These are phyloP conservation scores for Theonella swinhoei DNA, from an alignment of 37 sponge, comb jelly and placozoan genomes.

Conservation along the genomic window DNA sequence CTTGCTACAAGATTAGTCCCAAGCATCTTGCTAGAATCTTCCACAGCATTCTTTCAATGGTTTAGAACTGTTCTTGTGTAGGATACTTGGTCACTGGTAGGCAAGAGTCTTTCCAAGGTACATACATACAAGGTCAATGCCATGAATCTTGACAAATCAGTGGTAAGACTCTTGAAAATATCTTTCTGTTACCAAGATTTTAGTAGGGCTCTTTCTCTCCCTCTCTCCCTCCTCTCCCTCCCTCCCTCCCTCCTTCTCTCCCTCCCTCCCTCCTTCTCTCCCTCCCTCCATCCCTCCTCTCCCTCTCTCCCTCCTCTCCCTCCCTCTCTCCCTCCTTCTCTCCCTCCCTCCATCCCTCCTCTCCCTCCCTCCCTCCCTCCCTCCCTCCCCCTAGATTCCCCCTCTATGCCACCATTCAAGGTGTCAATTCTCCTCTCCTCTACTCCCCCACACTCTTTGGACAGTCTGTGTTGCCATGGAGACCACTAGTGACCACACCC, in stretches of 20 bases:
- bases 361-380: slow-evolving; percentile 45
- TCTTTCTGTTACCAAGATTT: too few species aligned
- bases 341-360: too few species aligned
- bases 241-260: not conserved
- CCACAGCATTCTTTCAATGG: too few species aligned
- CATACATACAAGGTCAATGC: too few species aligned
- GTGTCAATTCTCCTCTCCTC: slow-evolving; percentile 26
- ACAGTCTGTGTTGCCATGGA: slow-evolving; percentile 51
- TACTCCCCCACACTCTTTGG: slow-evolving; percentile 54
- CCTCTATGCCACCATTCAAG: not conserved
- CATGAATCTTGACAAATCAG: too few species aligned
- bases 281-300: not conserved
- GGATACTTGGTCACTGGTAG: too few species aligned
- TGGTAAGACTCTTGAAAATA: too few species aligned
- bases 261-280: not conserved
- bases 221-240: slow-evolving; percentile 16
- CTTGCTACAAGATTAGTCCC: too few species aligned
- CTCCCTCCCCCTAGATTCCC: slow-evolving; percentile 13
- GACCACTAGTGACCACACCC: slow-evolving; percentile 19
- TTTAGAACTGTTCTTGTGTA: too few species aligned
- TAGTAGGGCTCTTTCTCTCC: slow-evolving; percentile 24
- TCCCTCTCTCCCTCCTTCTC: not conserved
- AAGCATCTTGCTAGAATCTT: too few species aligned
- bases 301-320: not conserved
- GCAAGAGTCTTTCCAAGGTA: too few species aligned